Conservation (phyloP, 2,113 vertebrate genomes). For the Pyrgilauda ruficollis region DNA sequence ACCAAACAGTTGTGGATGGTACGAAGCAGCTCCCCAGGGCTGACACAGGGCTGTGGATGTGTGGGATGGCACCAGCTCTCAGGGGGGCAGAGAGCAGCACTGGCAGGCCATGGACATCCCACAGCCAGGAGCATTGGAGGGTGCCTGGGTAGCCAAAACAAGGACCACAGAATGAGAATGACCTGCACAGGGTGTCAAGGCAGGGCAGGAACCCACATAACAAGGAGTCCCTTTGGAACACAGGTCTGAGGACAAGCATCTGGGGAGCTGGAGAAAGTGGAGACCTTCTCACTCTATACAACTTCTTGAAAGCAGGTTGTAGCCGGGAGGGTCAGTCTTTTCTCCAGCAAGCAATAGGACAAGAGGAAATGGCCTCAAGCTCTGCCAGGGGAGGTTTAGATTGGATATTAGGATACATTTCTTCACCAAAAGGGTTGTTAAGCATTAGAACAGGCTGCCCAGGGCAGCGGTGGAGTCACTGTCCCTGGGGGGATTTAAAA, state of each 20-base stretch:
- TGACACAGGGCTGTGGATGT: accelerated
- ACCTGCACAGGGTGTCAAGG: not conserved
- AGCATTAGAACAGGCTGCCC: not conserved
- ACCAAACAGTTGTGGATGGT: constrained; percentile 24
- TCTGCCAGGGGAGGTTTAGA: not conserved
- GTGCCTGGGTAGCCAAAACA: not conserved
- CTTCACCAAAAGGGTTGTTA: not conserved
- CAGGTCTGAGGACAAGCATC: not conserved
- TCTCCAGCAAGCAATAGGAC: not conserved
- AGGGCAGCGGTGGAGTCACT: not conserved
- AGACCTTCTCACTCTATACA: not conserved
- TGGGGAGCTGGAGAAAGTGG: not conserved
- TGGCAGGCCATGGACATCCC: not conserved
- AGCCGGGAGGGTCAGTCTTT: not conserved
- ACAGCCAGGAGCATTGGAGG: not conserved
- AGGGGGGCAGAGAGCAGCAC: not conserved
- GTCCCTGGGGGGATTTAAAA: not conserved
- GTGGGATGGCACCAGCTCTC: not conserved
- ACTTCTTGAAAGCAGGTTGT: not conserved
- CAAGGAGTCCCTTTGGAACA: not conserved
- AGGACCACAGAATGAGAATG: not conserved
- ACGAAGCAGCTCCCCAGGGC: not conserved
- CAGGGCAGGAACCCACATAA: not conserved
- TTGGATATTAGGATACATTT: not conserved
- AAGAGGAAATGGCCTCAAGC: not conserved